phyloP scores from a whole-genome alignment of 2,797 vertebrate species.

The Thunnus albacares region DNA sequence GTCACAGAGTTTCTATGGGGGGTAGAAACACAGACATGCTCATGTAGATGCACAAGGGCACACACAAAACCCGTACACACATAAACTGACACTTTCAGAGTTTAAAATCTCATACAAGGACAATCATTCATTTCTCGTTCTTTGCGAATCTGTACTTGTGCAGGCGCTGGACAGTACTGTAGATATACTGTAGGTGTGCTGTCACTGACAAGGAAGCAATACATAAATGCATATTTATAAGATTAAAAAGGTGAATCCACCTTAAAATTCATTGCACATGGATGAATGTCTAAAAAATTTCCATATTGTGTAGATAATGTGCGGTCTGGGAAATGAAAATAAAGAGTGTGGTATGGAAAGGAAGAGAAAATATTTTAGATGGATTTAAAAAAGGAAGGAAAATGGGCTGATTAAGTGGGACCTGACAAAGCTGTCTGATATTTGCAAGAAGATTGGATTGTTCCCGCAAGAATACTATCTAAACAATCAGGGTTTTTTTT shows the following conservation, averaged over 20 bases:
- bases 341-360: conserved; percentile 48
- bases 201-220: conserved; percentile 73
- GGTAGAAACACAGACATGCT: conserved; percentile 58
- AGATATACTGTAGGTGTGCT: conserved; percentile 58
- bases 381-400: conserved; percentile 56
- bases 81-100: not conserved
- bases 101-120: conserved; percentile 67
- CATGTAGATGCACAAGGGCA: conserved; percentile 20
- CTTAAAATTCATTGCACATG: conserved; percentile 75
- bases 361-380: conserved; percentile 56
- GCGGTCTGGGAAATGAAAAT: conserved; percentile 64
- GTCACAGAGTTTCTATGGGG: conserved; percentile 59
- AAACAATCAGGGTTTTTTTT: conserved; percentile 69
- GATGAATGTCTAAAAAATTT: conserved; percentile 68
- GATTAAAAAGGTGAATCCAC: conserved; percentile 54
- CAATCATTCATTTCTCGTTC: conserved; percentile 60
- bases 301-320: conserved; percentile 76
- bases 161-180: conserved; percentile 29
- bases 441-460: conserved; percentile 70
- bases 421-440: conserved; percentile 71
- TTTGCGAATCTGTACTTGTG: conserved; percentile 54
- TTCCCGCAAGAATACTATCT: conserved; percentile 65
- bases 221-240: conserved; percentile 82
- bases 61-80: conserved; percentile 16
- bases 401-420: conserved; percentile 67